Evolutionary conservation across 2,888 invertebrate species (phyloP).

Genomic region (Epiblema foenella): DNA sequence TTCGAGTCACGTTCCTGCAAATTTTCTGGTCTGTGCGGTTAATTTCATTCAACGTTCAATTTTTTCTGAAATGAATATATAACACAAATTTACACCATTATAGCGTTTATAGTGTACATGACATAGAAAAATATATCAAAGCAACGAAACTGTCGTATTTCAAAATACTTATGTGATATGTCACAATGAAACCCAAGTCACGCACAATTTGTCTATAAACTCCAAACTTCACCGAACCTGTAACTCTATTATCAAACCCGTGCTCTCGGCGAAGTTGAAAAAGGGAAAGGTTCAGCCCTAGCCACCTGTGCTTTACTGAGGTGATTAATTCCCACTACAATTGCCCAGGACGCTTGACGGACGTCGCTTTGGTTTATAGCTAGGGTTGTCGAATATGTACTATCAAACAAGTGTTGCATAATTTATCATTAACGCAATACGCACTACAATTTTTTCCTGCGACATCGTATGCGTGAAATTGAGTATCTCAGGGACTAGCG

Average conservation of each 20-base stretch:
- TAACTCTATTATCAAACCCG: conserved; percentile 33
- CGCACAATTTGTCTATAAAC: conserved; percentile 33
- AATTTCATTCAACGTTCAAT: too few relatives aligned
- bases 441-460: neutral
- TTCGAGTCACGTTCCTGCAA: too few relatives aligned
- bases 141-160: neutral
- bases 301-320: conserved; percentile 43
- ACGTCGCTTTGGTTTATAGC: conserved; percentile 45
- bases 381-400: conserved; percentile 34
- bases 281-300: conserved; percentile 23
- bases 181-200: conserved; percentile 25
- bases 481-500: too few relatives aligned
- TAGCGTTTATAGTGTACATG: too few relatives aligned
- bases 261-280: conserved; percentile 25
- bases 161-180: neutral
- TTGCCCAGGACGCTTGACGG: conserved; percentile 52
- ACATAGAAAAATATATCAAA: neutral
- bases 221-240: conserved; percentile 24
- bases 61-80: too few relatives aligned
- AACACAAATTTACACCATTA: too few relatives aligned
- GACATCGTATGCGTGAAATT: too few relatives aligned
- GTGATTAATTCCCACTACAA: conserved; percentile 52
- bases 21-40: too few relatives aligned
- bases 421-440: neutral
- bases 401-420: neutral